These are phyloP conservation scores for Pilophorus perplexus DNA, from an alignment of 2,888 invertebrate genomes.

Conservation along the genomic window DNA sequence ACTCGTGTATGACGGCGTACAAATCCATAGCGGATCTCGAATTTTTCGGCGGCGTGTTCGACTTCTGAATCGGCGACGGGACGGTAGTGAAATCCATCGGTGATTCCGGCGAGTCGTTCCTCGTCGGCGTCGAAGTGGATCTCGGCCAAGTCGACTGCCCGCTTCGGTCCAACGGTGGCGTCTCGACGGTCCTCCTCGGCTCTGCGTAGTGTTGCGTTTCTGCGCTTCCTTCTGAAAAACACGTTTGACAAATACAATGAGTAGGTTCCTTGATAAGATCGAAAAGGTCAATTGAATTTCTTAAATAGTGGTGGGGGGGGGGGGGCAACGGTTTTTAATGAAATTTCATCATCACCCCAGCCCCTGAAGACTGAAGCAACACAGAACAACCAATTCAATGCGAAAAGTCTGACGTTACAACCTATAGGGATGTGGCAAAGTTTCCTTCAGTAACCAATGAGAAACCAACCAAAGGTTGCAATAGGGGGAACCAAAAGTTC, in stretches of 20 bases:
- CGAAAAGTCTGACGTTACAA: too few relatives aligned
- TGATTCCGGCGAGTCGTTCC: constrained; percentile 35
- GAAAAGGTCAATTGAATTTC: too few relatives aligned
- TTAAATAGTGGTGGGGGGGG: too few relatives aligned
- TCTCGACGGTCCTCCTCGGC: constrained; percentile 20
- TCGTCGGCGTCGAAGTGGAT: constrained; percentile 48
- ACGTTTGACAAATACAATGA: neutral
- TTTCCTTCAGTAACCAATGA: too few relatives aligned
- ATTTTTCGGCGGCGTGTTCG: constrained; percentile 62
- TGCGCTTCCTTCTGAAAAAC: constrained; percentile 16
- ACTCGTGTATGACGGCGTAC: constrained; percentile 73
- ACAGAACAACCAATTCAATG: too few relatives aligned
- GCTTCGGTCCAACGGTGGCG: constrained; percentile 15
- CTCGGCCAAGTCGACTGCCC: constrained; percentile 44
- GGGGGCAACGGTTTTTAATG: too few relatives aligned
- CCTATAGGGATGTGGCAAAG: too few relatives aligned
- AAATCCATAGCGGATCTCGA: constrained; percentile 76
- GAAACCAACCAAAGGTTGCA: too few relatives aligned
- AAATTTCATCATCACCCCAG: too few relatives aligned
- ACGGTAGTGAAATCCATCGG: constrained; percentile 46
- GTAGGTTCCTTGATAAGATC: too few relatives aligned
- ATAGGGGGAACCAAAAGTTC: too few relatives aligned
- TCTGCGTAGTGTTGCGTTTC: constrained; percentile 18
- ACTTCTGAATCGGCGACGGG: constrained; percentile 47
- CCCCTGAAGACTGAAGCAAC: too few relatives aligned